Evolutionary conservation across 2,797 vertebrate species (phyloP).

Genomic region (Gouania willdenowi): DNA sequence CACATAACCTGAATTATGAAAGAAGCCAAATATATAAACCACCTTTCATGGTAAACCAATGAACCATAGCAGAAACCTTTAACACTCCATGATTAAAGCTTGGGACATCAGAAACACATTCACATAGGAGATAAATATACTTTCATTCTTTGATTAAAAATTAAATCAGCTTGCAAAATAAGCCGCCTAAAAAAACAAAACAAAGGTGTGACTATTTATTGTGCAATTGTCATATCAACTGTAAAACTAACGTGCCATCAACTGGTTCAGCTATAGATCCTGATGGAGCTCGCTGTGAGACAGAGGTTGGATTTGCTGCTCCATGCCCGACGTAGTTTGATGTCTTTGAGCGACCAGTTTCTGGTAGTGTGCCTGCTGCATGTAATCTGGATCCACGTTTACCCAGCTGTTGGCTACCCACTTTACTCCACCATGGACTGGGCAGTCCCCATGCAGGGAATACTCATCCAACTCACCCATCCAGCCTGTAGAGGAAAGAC

Average conservation of each 20-base stretch:
- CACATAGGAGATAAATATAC: constrained; percentile 21
- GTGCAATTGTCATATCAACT: constrained; percentile 17
- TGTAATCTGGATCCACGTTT: constrained; percentile 89
- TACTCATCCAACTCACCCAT: constrained; percentile 95
- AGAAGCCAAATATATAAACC: not conserved
- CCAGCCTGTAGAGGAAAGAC: constrained; percentile 79
- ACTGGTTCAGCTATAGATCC: constrained; percentile 65
- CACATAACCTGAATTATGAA: constrained; percentile 9
- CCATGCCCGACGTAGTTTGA: constrained; percentile 38
- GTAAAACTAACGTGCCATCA: too few species aligned
- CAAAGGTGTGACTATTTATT: constrained; percentile 12
- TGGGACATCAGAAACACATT: constrained; percentile 27
- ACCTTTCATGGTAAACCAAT: too few species aligned
- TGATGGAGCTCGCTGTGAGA: constrained; percentile 73
- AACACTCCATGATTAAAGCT: constrained; percentile 12
- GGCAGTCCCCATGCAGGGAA: constrained; percentile 90
- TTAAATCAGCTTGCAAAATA: constrained; percentile 14
- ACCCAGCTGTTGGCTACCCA: constrained; percentile 97
- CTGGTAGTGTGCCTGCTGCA: constrained; percentile 87
- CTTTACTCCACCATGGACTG: constrained; percentile 85
- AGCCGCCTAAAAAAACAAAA: constrained; percentile 5
- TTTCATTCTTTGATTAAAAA: constrained; percentile 15
- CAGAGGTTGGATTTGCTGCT: constrained; percentile 54
- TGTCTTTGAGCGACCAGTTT: constrained; percentile 70
- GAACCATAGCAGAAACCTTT: too few species aligned